Conservation (phyloP, 2,888 invertebrate genomes). For the Drosophila hamatofila region DNA sequence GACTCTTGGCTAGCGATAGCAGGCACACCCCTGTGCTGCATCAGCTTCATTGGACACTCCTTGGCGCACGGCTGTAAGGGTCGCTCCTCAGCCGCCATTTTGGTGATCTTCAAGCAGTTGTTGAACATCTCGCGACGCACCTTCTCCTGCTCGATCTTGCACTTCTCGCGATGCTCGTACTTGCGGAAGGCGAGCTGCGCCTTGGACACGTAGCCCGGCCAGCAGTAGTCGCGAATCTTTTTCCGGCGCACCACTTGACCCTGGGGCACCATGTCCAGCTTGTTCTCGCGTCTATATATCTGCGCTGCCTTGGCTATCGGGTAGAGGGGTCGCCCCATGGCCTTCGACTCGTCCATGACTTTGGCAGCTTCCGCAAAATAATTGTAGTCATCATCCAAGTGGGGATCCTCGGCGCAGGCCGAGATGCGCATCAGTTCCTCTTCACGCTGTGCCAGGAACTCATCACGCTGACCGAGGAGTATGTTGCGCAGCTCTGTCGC, state of each 20-base stretch:
- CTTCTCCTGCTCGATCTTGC: slow-evolving; percentile 37
- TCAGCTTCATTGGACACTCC: slow-evolving; percentile 31
- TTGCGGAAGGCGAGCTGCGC: slow-evolving; percentile 62
- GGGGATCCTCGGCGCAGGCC: slow-evolving; percentile 50
- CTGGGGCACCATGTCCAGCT: slow-evolving; percentile 44
- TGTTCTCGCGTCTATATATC: slow-evolving; percentile 73
- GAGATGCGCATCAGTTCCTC: slow-evolving; percentile 43
- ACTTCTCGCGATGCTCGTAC: slow-evolving; percentile 60
- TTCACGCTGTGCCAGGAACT: slow-evolving; percentile 33
- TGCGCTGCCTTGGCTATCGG: slow-evolving; percentile 80
- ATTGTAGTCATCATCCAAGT: slow-evolving; percentile 75
- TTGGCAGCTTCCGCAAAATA: slow-evolving; percentile 81
- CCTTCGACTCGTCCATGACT: slow-evolving; percentile 75
- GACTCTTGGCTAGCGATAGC: slow-evolving; percentile 2
- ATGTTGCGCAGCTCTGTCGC: slow-evolving; percentile 16
- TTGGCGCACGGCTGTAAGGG: slow-evolving; percentile 38
- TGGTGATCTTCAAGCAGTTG: slow-evolving; percentile 56
- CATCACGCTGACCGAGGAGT: slow-evolving; percentile 44
- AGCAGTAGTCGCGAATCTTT: slow-evolving; percentile 58
- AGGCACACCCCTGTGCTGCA: slow-evolving; percentile 32
- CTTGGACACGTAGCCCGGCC: slow-evolving; percentile 63
- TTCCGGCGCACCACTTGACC: slow-evolving; percentile 37
- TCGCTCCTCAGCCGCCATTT: slow-evolving; percentile 56
- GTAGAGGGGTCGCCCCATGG: slow-evolving; percentile 79
- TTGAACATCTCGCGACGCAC: slow-evolving; percentile 43